Conservation (phyloP, 2,888 invertebrate genomes). For the Harpagoxenus sublaevis region DNA sequence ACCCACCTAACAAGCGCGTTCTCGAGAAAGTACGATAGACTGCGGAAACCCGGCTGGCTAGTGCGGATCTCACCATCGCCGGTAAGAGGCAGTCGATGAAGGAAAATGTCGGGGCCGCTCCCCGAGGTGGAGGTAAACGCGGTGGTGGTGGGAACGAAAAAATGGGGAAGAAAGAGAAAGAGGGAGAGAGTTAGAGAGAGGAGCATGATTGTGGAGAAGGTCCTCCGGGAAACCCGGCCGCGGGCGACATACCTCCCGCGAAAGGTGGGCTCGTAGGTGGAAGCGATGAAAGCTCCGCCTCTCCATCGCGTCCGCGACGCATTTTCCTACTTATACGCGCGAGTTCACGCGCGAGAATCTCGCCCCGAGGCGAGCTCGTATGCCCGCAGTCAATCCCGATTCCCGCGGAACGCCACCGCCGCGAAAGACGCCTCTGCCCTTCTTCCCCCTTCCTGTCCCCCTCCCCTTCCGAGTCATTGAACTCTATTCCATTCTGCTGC, state of each 20-base stretch:
- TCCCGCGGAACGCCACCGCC: slow-evolving; percentile 17
- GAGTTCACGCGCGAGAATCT: slow-evolving; percentile 59
- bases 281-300: slow-evolving; percentile 81
- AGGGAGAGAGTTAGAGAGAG: background rate
- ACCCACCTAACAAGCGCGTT: background rate
- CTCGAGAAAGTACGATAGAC: background rate
- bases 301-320: slow-evolving; percentile 57
- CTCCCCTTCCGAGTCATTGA: slow-evolving; percentile 43
- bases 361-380: slow-evolving; percentile 50
- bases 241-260: slow-evolving; percentile 58
- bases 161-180: background rate
- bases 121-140: slow-evolving; percentile 50
- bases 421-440: slow-evolving; percentile 20
- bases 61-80: background rate
- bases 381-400: slow-evolving; percentile 41
- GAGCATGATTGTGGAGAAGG: slow-evolving; percentile 61
- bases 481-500: slow-evolving; percentile 33
- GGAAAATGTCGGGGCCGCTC: slow-evolving; percentile 2
- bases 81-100: slow-evolving; percentile 46
- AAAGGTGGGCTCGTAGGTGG: slow-evolving; percentile 81
- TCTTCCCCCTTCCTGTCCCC: background rate
- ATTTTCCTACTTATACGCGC: slow-evolving; percentile 66
- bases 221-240: slow-evolving; percentile 65
- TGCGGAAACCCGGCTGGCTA: background rate
- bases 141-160: slow-evolving; percentile 7